Conservation (phyloP, 1,140 invertebrate genomes). For the Lepidostoma basale region DNA sequence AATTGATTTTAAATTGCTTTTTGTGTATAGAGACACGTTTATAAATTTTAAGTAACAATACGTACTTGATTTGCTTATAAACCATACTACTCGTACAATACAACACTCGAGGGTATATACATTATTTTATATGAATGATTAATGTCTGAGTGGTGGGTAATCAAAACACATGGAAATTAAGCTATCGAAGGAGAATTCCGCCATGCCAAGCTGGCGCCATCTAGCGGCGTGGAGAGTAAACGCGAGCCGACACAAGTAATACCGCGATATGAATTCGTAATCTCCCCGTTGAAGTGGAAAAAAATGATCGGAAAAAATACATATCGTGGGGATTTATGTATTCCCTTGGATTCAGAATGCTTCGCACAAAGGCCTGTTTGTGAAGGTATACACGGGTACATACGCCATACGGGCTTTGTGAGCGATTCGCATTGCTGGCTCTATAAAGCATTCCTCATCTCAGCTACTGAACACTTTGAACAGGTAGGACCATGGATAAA, state of each 20-base stretch:
- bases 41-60: too few relatives aligned
- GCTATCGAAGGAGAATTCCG: conserved; percentile 27
- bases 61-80: too few relatives aligned
- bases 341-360: conserved; percentile 10
- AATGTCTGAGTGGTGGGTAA: conserved; percentile 15
- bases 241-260: background rate
- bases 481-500: too few relatives aligned
- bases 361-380: conserved; percentile 13
- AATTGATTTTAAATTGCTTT: too few relatives aligned
- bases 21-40: too few relatives aligned
- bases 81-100: too few relatives aligned
- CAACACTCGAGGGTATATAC: too few relatives aligned
- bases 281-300: background rate
- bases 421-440: background rate
- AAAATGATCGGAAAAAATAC: background rate
- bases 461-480: background rate
- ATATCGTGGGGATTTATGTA: conserved; percentile 4
- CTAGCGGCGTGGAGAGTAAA: conserved; percentile 6
- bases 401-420: background rate
- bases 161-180: conserved; percentile 41
- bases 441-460: background rate
- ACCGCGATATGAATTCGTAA: conserved; percentile 19
- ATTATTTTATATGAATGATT: too few relatives aligned
- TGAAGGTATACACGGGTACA: too few relatives aligned
- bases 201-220: conserved; percentile 9